Evolutionary conservation across 2,113 vertebrate species (phyloP), one percentile per base, ranked within the genome.

Genomic region (Puma concolor): DNA sequence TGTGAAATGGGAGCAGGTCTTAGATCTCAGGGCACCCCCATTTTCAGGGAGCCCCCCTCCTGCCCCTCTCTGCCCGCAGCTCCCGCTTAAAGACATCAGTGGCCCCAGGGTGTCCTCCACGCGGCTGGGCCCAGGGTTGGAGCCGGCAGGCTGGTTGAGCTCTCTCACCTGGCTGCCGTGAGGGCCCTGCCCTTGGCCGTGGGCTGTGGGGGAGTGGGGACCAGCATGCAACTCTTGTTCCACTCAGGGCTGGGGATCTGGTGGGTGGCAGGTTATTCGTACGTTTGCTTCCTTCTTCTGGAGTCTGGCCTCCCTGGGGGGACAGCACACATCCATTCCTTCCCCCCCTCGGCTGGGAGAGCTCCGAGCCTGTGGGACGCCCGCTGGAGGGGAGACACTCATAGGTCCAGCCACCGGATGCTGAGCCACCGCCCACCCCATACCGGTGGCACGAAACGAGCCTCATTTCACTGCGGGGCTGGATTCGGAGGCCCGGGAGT

Each of bases 201-300:
- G 57, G 64, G 19, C 77, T 19, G 15, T 0, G 0, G 93, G 36
- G 54, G 2, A 31, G 57, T 7, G 36, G 11, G 36, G 11, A 31
- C 17, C 10, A 36, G 21, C 0, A 0, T 11, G 10, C 19, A 2
- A n/a, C 2, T 80, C 33, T 4, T 1, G 0, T 16, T 16, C 52
- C 13, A 8, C 44, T 92, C 48, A 48, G 44, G 66, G 66, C 27
- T 60, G 44, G 81, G 50, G 33, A 13, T 83, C 66, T 31, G 31
- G 13, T 21, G n/a, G 81, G 50, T 50, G 9, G 36, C 15, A 6
- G 2, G n/a, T 36, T 15, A 57, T 63, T 6, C 23, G 23, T 29
- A 10, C 4, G 8, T 41, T 69, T 41, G 41, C 25, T n/a, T 41
- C 79, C 19, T 21, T 48, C 29, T 48, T 38, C 67, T 41, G 6